Evolutionary conservation across 2,888 invertebrate species (phyloP).

Genomic region (Euclidia mi): DNA sequence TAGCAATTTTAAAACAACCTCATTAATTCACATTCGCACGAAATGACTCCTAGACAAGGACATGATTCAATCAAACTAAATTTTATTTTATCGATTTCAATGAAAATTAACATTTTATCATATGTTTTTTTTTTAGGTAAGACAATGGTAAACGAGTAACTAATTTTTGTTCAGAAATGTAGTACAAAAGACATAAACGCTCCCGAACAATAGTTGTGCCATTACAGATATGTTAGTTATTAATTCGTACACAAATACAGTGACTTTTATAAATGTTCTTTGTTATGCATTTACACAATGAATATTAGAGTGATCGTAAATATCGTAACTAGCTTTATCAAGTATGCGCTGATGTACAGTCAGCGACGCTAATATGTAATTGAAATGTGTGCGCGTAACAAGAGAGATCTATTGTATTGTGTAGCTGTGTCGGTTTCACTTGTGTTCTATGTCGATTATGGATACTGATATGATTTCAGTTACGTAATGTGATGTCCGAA

Average conservation of each 20-base stretch:
- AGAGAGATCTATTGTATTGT: too few species aligned
- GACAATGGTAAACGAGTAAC: neutral
- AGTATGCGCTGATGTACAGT: too few species aligned
- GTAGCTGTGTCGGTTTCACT: too few species aligned
- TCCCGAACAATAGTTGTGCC: slow-evolving; percentile 5
- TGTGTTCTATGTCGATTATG: too few species aligned
- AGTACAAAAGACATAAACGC: slow-evolving; percentile 65
- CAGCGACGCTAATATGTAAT: too few species aligned
- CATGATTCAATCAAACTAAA: slow-evolving; percentile 60
- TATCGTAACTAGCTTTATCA: neutral
- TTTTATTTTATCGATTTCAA: slow-evolving; percentile 38
- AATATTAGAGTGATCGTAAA: slow-evolving; percentile 5
- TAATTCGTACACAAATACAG: slow-evolving; percentile 6
- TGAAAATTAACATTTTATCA: slow-evolving; percentile 29
- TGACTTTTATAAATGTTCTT: slow-evolving; percentile 22
- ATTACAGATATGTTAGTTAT: neutral
- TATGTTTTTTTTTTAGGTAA: slow-evolving; percentile 15
- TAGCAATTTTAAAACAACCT: slow-evolving; percentile 78
- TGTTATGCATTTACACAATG: slow-evolving; percentile 24
- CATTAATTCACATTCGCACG: slow-evolving; percentile 78
- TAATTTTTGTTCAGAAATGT: neutral
- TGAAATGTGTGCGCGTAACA: too few species aligned
- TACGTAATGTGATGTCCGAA: too few species aligned
- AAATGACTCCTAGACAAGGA: slow-evolving; percentile 70
- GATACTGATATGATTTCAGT: too few species aligned